phyloP scores from a whole-genome alignment of 2,113 vertebrate genomes.

The Cathartes aura region DNA sequence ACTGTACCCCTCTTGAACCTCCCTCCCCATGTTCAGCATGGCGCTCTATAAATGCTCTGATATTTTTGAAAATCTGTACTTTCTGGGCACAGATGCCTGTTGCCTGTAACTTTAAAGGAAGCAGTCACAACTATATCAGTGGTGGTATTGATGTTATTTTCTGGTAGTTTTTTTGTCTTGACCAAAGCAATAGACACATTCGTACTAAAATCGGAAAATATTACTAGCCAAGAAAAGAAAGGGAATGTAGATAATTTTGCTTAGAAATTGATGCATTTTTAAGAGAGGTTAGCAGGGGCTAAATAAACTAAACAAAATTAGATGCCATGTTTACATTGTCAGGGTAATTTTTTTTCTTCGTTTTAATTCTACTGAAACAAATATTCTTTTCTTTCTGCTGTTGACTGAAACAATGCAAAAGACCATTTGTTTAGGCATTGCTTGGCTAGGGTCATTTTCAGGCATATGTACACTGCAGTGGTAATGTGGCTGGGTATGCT shows the following conservation, averaged over 20 bases:
- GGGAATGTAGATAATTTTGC: background rate
- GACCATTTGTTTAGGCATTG: background rate
- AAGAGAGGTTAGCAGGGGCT: background rate
- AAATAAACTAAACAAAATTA: background rate
- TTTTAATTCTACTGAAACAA: background rate
- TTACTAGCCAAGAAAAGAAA: background rate
- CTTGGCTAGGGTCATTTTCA: background rate
- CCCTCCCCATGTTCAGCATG: background rate
- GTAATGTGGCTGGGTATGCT: rapidly evolving
- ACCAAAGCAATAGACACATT: background rate
- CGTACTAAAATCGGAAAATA: background rate
- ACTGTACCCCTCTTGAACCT: background rate
- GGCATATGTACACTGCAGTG: rapidly evolving
- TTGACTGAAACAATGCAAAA: background rate
- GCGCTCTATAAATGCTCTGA: background rate
- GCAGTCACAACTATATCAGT: background rate
- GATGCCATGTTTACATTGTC: background rate
- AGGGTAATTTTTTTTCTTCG: background rate
- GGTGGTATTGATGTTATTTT: background rate
- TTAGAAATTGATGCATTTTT: background rate
- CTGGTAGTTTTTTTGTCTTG: background rate
- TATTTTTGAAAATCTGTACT: background rate
- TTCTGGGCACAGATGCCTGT: background rate
- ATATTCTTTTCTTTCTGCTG: background rate
- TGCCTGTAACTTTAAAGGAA: background rate